Evolutionary conservation across 2,888 invertebrate species (phyloP).

Genomic region (Drosophila birchii): DNA sequence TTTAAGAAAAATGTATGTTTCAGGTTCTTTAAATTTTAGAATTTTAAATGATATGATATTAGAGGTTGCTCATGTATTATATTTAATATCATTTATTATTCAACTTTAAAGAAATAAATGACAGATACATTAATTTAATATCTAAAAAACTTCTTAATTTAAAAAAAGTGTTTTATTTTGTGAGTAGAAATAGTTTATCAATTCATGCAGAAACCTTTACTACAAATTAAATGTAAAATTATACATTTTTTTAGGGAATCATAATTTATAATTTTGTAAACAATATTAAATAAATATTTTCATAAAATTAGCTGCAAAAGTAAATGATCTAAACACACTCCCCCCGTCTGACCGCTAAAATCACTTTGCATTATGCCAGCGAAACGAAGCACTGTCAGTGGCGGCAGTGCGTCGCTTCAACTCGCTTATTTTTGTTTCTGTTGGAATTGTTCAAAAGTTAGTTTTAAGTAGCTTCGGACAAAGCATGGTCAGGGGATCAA

Average conservation of each 20-base stretch:
- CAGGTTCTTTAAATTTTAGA: not conserved
- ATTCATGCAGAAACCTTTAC: not conserved
- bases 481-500: slow-evolving; percentile 22
- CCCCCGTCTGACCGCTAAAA: slow-evolving; percentile 4
- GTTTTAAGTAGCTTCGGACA: slow-evolving; percentile 69
- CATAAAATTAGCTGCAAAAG: not conserved
- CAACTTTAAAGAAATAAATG: not conserved
- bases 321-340: slow-evolving; percentile 43
- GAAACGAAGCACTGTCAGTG: slow-evolving; percentile 56
- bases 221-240: not conserved
- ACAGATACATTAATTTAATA: not conserved
- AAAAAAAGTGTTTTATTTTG: not conserved
- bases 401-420: slow-evolving; percentile 38
- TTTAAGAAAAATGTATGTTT: not conserved
- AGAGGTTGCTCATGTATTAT: not conserved
- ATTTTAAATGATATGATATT: not conserved
- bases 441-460: slow-evolving; percentile 69
- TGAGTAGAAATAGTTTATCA: not conserved
- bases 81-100: not conserved
- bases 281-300: not conserved
- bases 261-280: not conserved
- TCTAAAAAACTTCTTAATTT: no score
- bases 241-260: not conserved
- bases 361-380: slow-evolving; percentile 34
- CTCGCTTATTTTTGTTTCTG: slow-evolving; percentile 55